Conservation (phyloP, 2,888 invertebrate species). For the Dasysyrphus tricinctus region DNA sequence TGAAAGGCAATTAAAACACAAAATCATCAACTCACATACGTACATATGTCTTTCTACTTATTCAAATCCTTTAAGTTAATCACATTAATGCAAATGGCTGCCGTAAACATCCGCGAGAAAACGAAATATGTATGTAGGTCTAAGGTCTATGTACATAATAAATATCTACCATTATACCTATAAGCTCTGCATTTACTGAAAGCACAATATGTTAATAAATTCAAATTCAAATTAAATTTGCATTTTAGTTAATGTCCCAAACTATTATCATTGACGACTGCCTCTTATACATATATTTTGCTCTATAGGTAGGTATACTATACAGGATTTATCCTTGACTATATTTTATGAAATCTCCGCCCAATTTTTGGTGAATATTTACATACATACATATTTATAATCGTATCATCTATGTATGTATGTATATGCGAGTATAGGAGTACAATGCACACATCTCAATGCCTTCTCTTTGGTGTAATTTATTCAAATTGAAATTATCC, state of each 20-base stretch:
- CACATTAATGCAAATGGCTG: constrained; percentile 69
- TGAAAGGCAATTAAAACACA: constrained; percentile 14
- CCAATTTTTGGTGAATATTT: constrained; percentile 4
- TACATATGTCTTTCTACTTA: background rate
- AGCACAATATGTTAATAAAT: constrained; percentile 73
- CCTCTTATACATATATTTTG: background rate
- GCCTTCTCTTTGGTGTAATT: constrained; percentile 46
- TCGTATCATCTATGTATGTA: background rate
- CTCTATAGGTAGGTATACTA: background rate
- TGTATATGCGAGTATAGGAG: background rate
- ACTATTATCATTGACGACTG: constrained; percentile 72
- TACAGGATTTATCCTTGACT: background rate
- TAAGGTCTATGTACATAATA: background rate
- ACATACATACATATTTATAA: background rate
- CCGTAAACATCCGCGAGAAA: constrained; percentile 42
- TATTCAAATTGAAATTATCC: constrained; percentile 75
- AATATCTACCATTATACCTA: constrained; percentile 45
- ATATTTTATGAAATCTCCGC: constrained; percentile 6
- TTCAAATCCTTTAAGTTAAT: constrained; percentile 27
- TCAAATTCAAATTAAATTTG: constrained; percentile 74
- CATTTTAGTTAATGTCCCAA: constrained; percentile 69
- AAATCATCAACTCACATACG: background rate
- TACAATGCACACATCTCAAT: constrained; percentile 3
- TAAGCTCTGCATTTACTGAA: constrained; percentile 57
- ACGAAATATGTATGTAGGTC: background rate